Evolutionary conservation across 1,140 invertebrate genomes (phyloP), one percentile per base, ranked within the genome.

Genomic region (Notospermus geniculatus): DNA sequence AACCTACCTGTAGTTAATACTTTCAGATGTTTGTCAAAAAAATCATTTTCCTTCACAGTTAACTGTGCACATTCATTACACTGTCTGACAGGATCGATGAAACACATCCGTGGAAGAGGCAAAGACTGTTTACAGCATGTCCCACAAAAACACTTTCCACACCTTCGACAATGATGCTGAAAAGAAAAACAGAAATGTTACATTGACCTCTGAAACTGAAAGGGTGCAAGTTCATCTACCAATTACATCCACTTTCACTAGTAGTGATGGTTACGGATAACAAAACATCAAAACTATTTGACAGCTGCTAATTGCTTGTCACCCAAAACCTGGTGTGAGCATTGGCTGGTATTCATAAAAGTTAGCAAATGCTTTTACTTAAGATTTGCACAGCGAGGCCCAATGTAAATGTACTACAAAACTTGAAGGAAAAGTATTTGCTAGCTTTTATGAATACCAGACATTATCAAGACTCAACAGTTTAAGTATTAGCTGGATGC

Each of bases 141-240:
- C 32, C 72, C 76, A 71, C 85, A 86, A 64, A 80, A 85, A 57
- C 84, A 81, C 39, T 77, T 71, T 0, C 85, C 85, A 81, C 85
- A 86, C n/a, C 85, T 73, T n/a, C 84, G 76, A 71, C 85, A 86
- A 65, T 86, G 85, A 71, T 86, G 85, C 84, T 85, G 69, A 27
- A 70, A 68, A 36, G 45, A 60, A 59, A 22, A 63, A 22, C 11
- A 17, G n/a, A 15, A 2, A 59, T 22, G 22, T 45, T 41, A 57
- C 9, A 59, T 32, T 13, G 30, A 17, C 9, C 1, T 9, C 0
- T 36, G 45, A 28, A 36, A 19, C 11, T 17, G 27, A 19, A 36
- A 30, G 52, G 19, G n/a, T 22, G 5, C 11, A 36, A 59, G 43
- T 39, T 36, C 15, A 1, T 58, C 25, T 28, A 27, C 58, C 23